Evolutionary conservation across 2,113 vertebrate species (phyloP).

Genomic region (Lepisosteus osseus): DNA sequence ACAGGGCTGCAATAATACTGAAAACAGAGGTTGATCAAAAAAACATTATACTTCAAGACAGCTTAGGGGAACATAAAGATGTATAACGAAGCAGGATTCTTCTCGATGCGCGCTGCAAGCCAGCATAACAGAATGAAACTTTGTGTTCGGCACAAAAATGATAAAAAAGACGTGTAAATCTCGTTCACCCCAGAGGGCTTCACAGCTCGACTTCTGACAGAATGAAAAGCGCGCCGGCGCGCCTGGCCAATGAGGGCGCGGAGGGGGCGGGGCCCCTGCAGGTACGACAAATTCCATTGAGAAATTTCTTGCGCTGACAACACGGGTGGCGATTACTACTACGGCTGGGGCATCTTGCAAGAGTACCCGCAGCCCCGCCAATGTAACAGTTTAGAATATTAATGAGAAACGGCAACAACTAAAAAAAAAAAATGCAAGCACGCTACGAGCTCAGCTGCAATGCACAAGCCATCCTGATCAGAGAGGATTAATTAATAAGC

Average conservation of each 20-base stretch:
- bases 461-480: too few relatives aligned
- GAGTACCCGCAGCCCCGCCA: neutral
- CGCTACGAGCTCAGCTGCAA: neutral
- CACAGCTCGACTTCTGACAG: neutral
- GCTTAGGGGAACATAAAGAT: too few relatives aligned
- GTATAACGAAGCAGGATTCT: too few relatives aligned
- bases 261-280: neutral
- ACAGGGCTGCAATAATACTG: too few relatives aligned
- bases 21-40: too few relatives aligned
- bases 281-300: neutral
- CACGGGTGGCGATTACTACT: neutral
- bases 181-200: neutral
- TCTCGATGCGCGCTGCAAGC: too few relatives aligned
- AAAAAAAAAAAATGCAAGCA: neutral
- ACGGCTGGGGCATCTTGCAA: neutral
- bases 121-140: too few relatives aligned
- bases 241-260: neutral
- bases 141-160: too few relatives aligned
- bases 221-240: neutral
- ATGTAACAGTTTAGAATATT: neutral
- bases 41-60: too few relatives aligned
- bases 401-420: constrained; percentile 15
- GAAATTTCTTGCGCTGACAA: constrained; percentile 2
- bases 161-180: too few relatives aligned
- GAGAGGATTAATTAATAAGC: too few relatives aligned